phyloP scores from a whole-genome alignment of 2,113 vertebrate genomes.

The Seriola rivoliana region DNA sequence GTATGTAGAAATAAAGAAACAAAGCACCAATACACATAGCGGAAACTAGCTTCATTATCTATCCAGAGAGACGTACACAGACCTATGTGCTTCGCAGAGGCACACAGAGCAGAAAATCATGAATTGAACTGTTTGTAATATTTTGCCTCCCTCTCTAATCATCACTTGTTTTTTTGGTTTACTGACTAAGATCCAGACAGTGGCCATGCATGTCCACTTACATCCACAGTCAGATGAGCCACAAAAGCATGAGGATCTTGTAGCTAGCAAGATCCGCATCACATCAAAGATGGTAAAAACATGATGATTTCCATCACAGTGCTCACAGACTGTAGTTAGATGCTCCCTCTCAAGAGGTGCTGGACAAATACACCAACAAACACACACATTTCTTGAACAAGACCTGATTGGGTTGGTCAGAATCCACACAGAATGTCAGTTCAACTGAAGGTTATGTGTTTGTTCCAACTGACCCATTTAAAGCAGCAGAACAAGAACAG shows the following conservation, averaged over 20 bases:
- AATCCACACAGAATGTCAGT: conserved; percentile 50
- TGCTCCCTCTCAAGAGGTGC: conserved; percentile 14
- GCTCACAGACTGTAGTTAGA: conserved; percentile 19
- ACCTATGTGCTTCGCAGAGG: conserved; percentile 1
- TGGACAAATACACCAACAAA: conserved; percentile 14
- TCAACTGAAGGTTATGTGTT: conserved; percentile 62
- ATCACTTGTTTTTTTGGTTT: conserved; percentile 40
- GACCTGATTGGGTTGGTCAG: conserved; percentile 39
- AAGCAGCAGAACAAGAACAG: conserved; percentile 27
- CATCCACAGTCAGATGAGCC: conserved; percentile 33
- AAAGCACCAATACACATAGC: conserved; percentile 1
- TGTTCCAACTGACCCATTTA: conserved; percentile 74
- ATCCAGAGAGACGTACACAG: conserved; percentile 13
- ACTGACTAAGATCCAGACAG: conserved; percentile 43
- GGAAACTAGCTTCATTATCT: conserved; percentile 7
- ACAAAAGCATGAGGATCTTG: conserved; percentile 13
- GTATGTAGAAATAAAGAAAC: conserved; percentile 1
- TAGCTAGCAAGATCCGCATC: conserved; percentile 25
- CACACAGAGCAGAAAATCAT: conserved; percentile 9
- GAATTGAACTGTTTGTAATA: not conserved
- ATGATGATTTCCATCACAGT: conserved; percentile 17
- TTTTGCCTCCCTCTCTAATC: conserved; percentile 14
- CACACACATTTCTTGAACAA: conserved; percentile 4
- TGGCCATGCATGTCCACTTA: conserved; percentile 35
- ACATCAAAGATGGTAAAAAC: conserved; percentile 22